These are phyloP conservation scores for Dicrostonyx torquatus DNA, from an alignment of 2,797 vertebrate genomes.

Conservation along the genomic window DNA sequence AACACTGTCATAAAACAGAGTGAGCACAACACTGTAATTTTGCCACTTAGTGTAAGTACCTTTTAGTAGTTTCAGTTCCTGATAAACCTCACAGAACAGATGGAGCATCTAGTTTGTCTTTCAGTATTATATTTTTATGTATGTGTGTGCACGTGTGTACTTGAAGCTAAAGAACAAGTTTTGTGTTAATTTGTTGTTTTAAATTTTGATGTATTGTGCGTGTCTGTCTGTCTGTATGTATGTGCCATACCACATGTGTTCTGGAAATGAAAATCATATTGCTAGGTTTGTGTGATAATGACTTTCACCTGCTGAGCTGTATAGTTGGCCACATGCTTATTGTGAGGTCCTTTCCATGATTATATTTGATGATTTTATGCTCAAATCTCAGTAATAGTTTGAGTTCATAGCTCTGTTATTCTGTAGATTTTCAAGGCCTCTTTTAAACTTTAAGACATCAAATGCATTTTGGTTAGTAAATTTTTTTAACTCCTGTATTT, in stretches of 20 bases:
- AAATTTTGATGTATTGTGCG: not conserved
- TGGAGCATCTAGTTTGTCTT: not conserved
- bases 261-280: not conserved
- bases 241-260: not conserved
- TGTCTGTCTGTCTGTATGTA: not conserved
- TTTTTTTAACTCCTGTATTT: not conserved
- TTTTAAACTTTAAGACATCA: not conserved
- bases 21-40: not conserved
- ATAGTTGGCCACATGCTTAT: not conserved
- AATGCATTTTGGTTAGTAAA: constrained; percentile 5
- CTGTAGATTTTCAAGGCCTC: not conserved
- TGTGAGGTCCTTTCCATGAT: constrained; percentile 39
- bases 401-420: not conserved
- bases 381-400: not conserved
- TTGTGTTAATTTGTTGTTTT: not conserved
- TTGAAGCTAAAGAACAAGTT: not conserved
- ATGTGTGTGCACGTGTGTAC: not conserved
- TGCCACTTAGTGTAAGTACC: not conserved
- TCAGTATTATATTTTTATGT: not conserved
- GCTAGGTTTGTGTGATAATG: no score
- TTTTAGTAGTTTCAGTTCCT: constrained; percentile 34
- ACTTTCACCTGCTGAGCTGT: not conserved
- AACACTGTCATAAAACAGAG: not conserved
- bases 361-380: constrained; percentile 36
- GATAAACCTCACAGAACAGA: constrained; percentile 30